These are phyloP conservation scores for Psophia crepitans DNA, from an alignment of 2,113 vertebrate genomes.

Conservation along the genomic window DNA sequence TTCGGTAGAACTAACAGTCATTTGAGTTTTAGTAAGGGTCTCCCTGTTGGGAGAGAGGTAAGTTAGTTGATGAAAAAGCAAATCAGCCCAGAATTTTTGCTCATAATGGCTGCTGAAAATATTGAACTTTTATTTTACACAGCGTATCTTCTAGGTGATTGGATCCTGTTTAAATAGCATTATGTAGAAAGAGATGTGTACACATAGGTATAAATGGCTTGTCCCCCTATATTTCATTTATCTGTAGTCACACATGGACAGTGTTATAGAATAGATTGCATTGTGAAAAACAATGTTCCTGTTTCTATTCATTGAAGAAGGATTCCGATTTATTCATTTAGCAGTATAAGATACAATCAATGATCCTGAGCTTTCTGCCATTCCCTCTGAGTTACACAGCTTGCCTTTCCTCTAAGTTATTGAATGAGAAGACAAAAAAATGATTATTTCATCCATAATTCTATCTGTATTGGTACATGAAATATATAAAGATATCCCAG, in stretches of 20 bases:
- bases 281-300: background rate
- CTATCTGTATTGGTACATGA: background rate
- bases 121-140: background rate
- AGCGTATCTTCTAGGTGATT: background rate
- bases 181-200: background rate
- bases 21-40: background rate
- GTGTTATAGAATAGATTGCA: background rate
- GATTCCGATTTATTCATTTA: background rate
- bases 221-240: background rate
- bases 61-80: background rate
- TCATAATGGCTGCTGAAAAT: background rate
- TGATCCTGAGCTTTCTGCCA: background rate
- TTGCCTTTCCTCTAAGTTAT: background rate
- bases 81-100: background rate
- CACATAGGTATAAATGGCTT: background rate
- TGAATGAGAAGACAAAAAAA: background rate
- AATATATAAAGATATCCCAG: background rate
- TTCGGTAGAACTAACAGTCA: background rate
- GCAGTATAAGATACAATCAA: background rate
- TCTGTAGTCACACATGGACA: background rate
- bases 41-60: background rate
- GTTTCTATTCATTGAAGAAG: background rate
- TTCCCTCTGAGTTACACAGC: background rate
- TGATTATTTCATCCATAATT: background rate
- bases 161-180: background rate